Evolutionary conservation across 1,140 invertebrate genomes (phyloP).

Genomic region (Drosophila arawakana): DNA sequence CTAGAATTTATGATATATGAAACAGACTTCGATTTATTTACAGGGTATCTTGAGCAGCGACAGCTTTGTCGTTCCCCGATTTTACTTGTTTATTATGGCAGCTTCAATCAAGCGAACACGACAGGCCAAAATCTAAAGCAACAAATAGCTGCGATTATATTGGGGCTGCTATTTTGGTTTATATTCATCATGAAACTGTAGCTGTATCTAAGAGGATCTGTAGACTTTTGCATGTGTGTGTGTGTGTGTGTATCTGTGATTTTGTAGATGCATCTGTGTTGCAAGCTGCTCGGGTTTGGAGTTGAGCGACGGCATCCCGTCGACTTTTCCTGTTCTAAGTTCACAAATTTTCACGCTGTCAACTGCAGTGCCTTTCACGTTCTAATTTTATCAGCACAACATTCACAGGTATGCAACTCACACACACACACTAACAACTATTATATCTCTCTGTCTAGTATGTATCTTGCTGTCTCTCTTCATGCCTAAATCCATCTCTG

Average conservation of each 20-base stretch:
- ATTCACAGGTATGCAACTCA: constrained; percentile 66
- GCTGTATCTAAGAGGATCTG: constrained; percentile 15
- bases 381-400: constrained; percentile 71
- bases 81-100: constrained; percentile 51
- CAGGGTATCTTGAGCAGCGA: constrained; percentile 12
- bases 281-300: constrained; percentile 42
- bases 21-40: neutral
- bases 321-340: constrained; percentile 74
- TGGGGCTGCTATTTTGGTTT: constrained; percentile 30
- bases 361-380: constrained; percentile 75
- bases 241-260: constrained; percentile 22
- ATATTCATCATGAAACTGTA: constrained; percentile 19
- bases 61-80: constrained; percentile 15
- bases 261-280: no score
- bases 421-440: neutral
- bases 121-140: constrained; percentile 47
- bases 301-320: constrained; percentile 61
- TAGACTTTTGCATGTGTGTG: constrained; percentile 9
- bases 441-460: neutral
- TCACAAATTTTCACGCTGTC: constrained; percentile 80
- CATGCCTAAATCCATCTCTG: neutral
- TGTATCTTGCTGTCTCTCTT: constrained; percentile 4
- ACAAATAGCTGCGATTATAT: constrained; percentile 20
- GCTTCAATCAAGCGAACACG: constrained; percentile 52
- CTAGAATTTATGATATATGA: neutral